phyloP scores from a whole-genome alignment of 2,113 vertebrate species.

The Ammodytes marinus region DNA sequence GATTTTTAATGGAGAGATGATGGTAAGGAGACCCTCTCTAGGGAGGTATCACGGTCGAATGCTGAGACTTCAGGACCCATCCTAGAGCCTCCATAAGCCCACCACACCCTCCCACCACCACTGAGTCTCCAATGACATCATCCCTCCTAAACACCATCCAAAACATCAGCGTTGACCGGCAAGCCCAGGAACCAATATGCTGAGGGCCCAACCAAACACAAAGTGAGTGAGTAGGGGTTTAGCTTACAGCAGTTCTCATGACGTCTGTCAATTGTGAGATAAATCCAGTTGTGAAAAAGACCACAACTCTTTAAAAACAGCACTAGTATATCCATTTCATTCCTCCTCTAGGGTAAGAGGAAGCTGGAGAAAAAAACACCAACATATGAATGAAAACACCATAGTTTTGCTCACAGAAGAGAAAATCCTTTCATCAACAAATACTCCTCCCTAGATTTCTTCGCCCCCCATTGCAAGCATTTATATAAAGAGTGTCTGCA shows the following conservation, averaged over 20 bases:
- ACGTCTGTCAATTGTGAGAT: not conserved
- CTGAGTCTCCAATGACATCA: slow-evolving; percentile 73
- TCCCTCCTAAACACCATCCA: slow-evolving; percentile 61
- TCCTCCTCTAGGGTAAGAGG: not conserved
- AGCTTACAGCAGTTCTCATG: not conserved
- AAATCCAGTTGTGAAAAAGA: not conserved
- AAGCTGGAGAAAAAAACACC: not conserved
- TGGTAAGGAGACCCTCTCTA: slow-evolving; percentile 82
- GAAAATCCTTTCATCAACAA: slow-evolving; percentile 15
- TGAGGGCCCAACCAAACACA: slow-evolving; percentile 33
- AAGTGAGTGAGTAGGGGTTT: not conserved
- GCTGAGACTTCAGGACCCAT: slow-evolving; percentile 73
- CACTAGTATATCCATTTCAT: not conserved
- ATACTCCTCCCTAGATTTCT: not conserved
- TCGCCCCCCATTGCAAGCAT: slow-evolving; percentile 7
- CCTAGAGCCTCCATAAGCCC: slow-evolving; percentile 62
- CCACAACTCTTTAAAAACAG: not conserved
- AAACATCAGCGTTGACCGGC: slow-evolving; percentile 55
- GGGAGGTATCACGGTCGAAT: slow-evolving; percentile 77
- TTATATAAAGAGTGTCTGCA: not conserved
- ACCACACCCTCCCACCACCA: slow-evolving; percentile 55
- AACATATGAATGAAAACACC: slow-evolving; percentile 8
- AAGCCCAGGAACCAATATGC: slow-evolving; percentile 34
- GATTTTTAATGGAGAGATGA: slow-evolving; percentile 84
- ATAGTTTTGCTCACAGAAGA: not conserved